Conservation (phyloP, 2,888 invertebrate genomes). For the Parelbella ahira region DNA sequence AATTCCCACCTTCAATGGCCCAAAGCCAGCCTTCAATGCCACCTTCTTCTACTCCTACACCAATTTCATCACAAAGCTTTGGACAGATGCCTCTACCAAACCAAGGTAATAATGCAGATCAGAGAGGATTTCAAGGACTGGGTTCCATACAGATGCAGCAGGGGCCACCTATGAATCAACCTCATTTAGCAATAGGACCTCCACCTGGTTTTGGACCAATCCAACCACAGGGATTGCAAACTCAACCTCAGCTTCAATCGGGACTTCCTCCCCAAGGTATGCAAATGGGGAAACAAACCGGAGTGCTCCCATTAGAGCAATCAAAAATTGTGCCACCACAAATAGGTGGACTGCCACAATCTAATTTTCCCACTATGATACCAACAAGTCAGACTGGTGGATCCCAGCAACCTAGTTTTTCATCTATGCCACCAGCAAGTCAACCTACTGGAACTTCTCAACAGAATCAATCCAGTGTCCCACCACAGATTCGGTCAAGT, state of each 20-base stretch:
- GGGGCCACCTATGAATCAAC: constrained; percentile 25
- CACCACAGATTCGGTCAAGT: constrained; percentile 34
- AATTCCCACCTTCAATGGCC: constrained; percentile 36
- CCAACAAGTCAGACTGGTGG: constrained; percentile 6
- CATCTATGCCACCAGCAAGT: constrained; percentile 25
- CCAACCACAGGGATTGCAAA: constrained; percentile 26
- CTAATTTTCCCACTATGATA: constrained; percentile 31
- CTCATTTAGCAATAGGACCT: constrained; percentile 34
- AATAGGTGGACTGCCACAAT: constrained; percentile 25
- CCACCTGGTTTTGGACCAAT: constrained; percentile 31
- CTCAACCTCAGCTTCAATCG: constrained; percentile 41
- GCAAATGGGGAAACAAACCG: constrained; percentile 20
- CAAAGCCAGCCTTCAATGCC: constrained; percentile 38
- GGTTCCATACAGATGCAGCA: constrained; percentile 30
- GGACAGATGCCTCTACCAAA: constrained; percentile 38
- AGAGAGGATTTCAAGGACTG: constrained; percentile 33
- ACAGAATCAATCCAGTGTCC: constrained; percentile 23
- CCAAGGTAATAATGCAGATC: constrained; percentile 32
- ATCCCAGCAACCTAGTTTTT: constrained; percentile 28
- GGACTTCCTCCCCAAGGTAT: constrained; percentile 35
- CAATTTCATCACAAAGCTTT: constrained; percentile 33
- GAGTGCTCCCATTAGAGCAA: too few species aligned
- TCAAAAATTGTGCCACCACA: too few species aligned
- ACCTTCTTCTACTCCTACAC: constrained; percentile 44
- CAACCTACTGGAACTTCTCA: constrained; percentile 8